Percentiles rank a stretch among this genome's conserved stretches.
Evolutionary conservation across 30 jellyfish, hydroid and myxozoan species (phyloP).

Genomic region (Mastigias papua): DNA sequence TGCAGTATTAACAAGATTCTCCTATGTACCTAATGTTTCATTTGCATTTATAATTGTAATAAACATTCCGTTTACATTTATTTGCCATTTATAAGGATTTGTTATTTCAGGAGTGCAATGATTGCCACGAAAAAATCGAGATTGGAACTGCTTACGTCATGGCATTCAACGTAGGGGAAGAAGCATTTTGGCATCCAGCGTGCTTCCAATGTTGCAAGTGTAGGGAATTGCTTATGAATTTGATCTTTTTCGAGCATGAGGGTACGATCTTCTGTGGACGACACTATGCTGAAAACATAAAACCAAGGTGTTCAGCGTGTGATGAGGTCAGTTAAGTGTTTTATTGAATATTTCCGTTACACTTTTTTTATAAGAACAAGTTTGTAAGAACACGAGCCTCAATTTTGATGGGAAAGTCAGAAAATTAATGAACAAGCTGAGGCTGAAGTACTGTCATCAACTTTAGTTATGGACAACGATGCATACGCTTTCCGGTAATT

Average conservation of each 20-base stretch:
- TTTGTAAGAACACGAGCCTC: too few relatives aligned
- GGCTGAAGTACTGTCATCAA: too few relatives aligned
- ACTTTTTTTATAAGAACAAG: not conserved
- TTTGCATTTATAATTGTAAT: too few relatives aligned
- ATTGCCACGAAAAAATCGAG: conserved; percentile 73
- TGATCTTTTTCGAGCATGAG: conserved; percentile 75
- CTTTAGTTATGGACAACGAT: too few relatives aligned
- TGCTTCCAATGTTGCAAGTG: conserved; percentile 91
- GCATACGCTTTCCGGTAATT: too few relatives aligned
- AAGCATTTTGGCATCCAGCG: conserved; percentile 96
- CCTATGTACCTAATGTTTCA: too few relatives aligned
- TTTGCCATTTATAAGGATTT: too few relatives aligned
- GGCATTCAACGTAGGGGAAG: conserved; percentile 81
- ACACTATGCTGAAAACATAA: conserved; percentile 90
- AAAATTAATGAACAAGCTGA: too few relatives aligned
- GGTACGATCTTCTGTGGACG: conserved; percentile 89
- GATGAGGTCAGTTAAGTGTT: conserved; percentile 88
- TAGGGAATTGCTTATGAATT: conserved; percentile 89
- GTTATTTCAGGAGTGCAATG: conserved; percentile 73
- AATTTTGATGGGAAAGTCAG: too few relatives aligned
- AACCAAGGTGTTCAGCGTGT: conserved; percentile 94
- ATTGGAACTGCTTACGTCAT: conserved; percentile 75
- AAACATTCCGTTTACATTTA: too few relatives aligned
- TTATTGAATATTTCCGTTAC: not conserved
- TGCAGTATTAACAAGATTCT: too few relatives aligned